Percentiles rank a stretch among this genome's conserved stretches.
Evolutionary conservation across 2,113 vertebrate genomes (phyloP).

Genomic region (Lethenteron reissneri): DNA sequence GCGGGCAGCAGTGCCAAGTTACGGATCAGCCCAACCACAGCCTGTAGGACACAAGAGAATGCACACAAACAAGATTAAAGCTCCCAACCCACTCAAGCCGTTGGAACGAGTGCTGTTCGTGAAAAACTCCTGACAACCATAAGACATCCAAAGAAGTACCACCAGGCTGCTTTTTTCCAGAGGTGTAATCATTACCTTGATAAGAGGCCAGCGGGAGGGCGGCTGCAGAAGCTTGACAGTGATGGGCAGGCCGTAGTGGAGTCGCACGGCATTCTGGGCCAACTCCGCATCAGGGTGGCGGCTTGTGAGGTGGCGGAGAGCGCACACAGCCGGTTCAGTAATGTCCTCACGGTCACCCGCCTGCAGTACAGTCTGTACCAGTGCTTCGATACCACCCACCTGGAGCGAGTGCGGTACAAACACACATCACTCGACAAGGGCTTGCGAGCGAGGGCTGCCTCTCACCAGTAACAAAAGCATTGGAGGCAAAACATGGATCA

Average conservation of each 20-base stretch:
- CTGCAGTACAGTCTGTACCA: conserved; percentile 85
- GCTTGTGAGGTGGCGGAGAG: conserved; percentile 89
- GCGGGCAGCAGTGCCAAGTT: conserved; percentile 90
- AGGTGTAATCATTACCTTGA: conserved; percentile 38
- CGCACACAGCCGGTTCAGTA: conserved; percentile 89
- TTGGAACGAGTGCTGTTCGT: too few species aligned
- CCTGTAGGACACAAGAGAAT: conserved; percentile 24
- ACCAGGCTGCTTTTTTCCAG: too few species aligned
- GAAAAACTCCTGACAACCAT: too few species aligned
- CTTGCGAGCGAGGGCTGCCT: too few species aligned
- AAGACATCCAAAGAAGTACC: too few species aligned
- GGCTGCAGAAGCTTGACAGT: conserved; percentile 91
- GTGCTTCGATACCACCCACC: conserved; percentile 86
- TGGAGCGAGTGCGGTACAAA: background rate
- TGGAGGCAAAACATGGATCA: too few species aligned
- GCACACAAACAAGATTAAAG: background rate
- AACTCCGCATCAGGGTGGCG: conserved; percentile 95
- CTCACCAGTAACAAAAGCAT: too few species aligned
- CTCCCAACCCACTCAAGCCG: too few species aligned
- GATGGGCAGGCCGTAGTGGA: conserved; percentile 87
- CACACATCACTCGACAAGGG: too few species aligned
- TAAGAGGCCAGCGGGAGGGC: conserved; percentile 93
- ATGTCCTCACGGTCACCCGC: conserved; percentile 96
- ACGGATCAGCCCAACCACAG: conserved; percentile 83
- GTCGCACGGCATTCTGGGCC: conserved; percentile 95